A percentile compares a stretch with the other conserved stretches of the same genome.
Evolutionary conservation across 2,888 invertebrate genomes (phyloP).

Genomic region (Cosmia trapezina): DNA sequence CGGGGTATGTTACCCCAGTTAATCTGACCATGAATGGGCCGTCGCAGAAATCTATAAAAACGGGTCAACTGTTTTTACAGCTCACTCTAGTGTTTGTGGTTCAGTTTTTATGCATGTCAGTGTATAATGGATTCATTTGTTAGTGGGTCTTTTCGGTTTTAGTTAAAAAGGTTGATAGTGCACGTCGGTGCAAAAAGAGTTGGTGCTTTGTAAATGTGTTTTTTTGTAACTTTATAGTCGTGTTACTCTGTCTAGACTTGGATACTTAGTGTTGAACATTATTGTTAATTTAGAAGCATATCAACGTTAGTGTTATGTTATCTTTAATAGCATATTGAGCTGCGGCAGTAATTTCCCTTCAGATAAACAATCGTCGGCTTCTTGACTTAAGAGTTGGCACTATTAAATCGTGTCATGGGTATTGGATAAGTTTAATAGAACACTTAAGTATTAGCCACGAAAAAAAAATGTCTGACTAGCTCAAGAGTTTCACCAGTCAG

Average conservation of each 20-base stretch:
- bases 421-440: too few relatives aligned
- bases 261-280: neutral
- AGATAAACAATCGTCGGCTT: too few relatives aligned
- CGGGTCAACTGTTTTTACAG: conserved; percentile 62
- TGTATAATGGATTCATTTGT: conserved; percentile 55
- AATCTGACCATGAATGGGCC: conserved; percentile 72
- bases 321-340: too few relatives aligned
- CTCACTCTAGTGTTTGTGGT: conserved; percentile 50
- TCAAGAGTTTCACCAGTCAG: too few relatives aligned
- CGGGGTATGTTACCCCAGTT: conserved; percentile 70
- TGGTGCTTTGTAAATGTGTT: neutral
- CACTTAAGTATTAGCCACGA: too few relatives aligned
- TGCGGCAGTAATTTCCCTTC: too few relatives aligned
- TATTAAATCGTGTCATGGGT: too few relatives aligned
- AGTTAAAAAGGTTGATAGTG: conserved; percentile 24
- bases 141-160: conserved; percentile 18
- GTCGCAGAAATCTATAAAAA: conserved; percentile 65
- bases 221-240: neutral
- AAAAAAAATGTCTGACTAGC: too few relatives aligned
- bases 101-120: conserved; percentile 48
- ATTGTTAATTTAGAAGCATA: neutral
- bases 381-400: too few relatives aligned
- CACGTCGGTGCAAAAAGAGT: conserved; percentile 21
- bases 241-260: neutral
- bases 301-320: too few relatives aligned